phyloP scores from a whole-genome alignment of 2,888 invertebrate genomes.

The Subacronicta megacephala region DNA sequence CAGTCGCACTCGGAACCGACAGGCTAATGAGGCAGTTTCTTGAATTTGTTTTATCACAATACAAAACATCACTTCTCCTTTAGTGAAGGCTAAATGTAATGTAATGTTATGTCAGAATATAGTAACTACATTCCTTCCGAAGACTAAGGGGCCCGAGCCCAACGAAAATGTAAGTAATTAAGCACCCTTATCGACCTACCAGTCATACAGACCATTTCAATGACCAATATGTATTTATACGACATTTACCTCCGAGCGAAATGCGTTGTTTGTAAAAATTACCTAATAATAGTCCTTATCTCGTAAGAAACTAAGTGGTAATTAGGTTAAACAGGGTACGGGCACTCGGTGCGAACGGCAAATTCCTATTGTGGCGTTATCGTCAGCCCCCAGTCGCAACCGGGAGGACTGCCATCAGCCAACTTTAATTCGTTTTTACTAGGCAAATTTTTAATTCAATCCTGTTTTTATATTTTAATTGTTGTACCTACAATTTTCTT shows the following conservation, averaged over 20 bases:
- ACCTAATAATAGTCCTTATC: constrained; percentile 71
- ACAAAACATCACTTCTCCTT: too few species aligned
- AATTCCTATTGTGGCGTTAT: constrained; percentile 86
- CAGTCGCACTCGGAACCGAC: too few species aligned
- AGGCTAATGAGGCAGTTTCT: too few species aligned
- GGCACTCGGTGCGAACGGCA: constrained; percentile 79
- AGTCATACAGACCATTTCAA: constrained; percentile 31
- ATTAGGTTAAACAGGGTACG: constrained; percentile 74
- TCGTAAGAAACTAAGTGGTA: constrained; percentile 70
- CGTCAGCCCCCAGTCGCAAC: constrained; percentile 75
- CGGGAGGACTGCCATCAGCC: constrained; percentile 69
- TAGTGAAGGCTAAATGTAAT: too few species aligned
- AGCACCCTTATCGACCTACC: constrained; percentile 40
- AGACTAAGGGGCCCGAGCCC: constrained; percentile 11
- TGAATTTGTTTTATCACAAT: too few species aligned
- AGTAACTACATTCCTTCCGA: background rate
- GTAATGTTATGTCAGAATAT: background rate
- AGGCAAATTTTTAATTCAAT: constrained; percentile 82
- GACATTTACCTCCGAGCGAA: constrained; percentile 47
- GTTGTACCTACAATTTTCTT: constrained; percentile 31
- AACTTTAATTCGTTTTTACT: constrained; percentile 85
- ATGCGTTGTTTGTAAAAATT: constrained; percentile 60
- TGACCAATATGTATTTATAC: constrained; percentile 45
- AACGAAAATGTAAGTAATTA: constrained; percentile 27
- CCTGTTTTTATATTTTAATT: constrained; percentile 59